Conservation (phyloP, 2,888 invertebrate genomes). For the Timema podura region DNA sequence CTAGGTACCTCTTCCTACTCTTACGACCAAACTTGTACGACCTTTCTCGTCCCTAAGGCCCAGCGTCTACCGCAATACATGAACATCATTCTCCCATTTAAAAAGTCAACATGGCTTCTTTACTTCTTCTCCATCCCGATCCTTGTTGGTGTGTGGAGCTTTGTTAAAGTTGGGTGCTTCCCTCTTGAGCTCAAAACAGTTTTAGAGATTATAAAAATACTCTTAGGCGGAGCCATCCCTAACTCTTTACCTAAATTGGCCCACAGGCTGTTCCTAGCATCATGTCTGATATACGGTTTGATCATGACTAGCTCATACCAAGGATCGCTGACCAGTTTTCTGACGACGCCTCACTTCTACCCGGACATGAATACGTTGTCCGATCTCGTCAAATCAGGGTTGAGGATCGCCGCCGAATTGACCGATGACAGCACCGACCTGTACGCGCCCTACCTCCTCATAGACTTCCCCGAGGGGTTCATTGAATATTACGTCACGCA, state of each 20-base stretch:
- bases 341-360: constrained; percentile 7
- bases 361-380: background rate
- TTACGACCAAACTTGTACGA: constrained; percentile 1
- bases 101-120: background rate
- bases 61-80: constrained; percentile 1
- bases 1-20: background rate
- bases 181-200: background rate
- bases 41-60: background rate
- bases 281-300: background rate
- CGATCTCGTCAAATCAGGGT: background rate
- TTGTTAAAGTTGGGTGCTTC: background rate
- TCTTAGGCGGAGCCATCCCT: background rate
- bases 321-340: background rate
- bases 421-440: background rate
- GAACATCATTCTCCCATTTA: constrained; percentile 11
- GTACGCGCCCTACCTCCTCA: no score
- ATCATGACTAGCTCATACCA: constrained; percentile 3
- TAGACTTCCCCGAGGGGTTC: no score
- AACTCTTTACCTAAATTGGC: background rate
- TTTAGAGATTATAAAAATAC: background rate
- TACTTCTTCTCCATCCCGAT: background rate
- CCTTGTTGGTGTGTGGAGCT: background rate
- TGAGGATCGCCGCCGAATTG: background rate
- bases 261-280: background rate
- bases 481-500: no score